A percentile compares a stretch with the other conserved stretches of the same genome.
phyloP scores from a whole-genome alignment of 2,113 vertebrate species.

The Turdus rufiventris region DNA sequence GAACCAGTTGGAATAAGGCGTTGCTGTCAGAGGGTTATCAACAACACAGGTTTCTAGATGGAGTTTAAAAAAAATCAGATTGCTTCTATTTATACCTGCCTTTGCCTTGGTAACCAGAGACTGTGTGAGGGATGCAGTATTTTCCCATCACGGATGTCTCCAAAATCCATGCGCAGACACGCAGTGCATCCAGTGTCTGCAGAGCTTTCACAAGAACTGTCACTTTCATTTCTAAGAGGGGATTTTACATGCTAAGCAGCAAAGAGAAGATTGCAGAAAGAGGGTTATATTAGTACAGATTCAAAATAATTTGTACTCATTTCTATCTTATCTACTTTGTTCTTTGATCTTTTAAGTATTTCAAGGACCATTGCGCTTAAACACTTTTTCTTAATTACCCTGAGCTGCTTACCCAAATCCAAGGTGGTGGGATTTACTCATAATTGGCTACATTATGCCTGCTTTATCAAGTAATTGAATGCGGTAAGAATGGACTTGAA shows the following conservation, averaged over 20 bases:
- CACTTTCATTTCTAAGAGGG: background rate
- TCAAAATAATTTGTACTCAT: background rate
- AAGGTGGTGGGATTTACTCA: background rate
- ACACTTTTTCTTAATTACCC: background rate
- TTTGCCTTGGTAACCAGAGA: conserved; percentile 55
- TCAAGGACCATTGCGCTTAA: background rate
- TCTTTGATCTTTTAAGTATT: conserved; percentile 27
- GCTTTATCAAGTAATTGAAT: background rate
- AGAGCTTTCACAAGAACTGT: background rate
- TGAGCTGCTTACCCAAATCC: background rate
- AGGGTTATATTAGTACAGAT: background rate
- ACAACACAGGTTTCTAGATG: background rate
- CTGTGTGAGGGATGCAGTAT: background rate
- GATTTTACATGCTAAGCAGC: background rate
- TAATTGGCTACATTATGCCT: background rate
- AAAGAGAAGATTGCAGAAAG: background rate
- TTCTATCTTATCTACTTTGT: background rate
- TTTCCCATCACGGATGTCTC: background rate
- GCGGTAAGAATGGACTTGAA: background rate
- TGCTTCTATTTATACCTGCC: conserved; percentile 15
- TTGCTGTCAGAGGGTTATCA: background rate
- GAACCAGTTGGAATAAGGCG: background rate
- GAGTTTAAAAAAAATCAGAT: background rate
- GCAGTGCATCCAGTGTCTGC: background rate
- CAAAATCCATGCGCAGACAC: background rate